Percentiles rank a stretch among this genome's conserved stretches.
Evolutionary conservation across 2,888 invertebrate genomes (phyloP).

Genomic region (Adineta ricciae): DNA sequence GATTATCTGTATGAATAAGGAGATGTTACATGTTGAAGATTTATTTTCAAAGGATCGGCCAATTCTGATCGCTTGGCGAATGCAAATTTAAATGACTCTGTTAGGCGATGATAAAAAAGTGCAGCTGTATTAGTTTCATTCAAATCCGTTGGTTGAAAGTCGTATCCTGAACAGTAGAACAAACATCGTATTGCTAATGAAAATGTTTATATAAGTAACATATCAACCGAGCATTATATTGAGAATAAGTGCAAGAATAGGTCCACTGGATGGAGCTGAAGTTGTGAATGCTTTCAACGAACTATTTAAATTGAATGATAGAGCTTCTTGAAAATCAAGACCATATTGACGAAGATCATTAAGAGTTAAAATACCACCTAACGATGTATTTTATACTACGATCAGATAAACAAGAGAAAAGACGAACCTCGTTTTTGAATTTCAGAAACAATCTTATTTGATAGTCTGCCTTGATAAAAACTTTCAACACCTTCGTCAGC

Average conservation of each 20-base stretch:
- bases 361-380: constrained; percentile 13
- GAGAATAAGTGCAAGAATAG: constrained; percentile 19
- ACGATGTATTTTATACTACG: no score
- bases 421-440: constrained; percentile 25
- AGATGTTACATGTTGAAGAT: background rate
- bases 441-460: constrained; percentile 23
- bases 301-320: constrained; percentile 19
- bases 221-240: constrained; percentile 21
- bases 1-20: background rate
- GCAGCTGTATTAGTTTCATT: constrained; percentile 23
- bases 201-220: background rate
- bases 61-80: constrained; percentile 22
- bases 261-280: constrained; percentile 25
- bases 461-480: constrained; percentile 23
- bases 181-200: background rate
- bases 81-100: constrained; percentile 29
- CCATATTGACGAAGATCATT: constrained; percentile 24
- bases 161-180: background rate
- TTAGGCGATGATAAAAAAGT: constrained; percentile 29
- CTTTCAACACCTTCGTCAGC: background rate
- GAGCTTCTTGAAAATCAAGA: constrained; percentile 2
- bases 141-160: constrained; percentile 7
- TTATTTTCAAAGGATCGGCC: constrained; percentile 14
- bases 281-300: background rate
- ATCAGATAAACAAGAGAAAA: background rate